Conservation (phyloP, 37 sponge, comb jelly and placozoan genomes). For the Amphimedon queenslandica region DNA sequence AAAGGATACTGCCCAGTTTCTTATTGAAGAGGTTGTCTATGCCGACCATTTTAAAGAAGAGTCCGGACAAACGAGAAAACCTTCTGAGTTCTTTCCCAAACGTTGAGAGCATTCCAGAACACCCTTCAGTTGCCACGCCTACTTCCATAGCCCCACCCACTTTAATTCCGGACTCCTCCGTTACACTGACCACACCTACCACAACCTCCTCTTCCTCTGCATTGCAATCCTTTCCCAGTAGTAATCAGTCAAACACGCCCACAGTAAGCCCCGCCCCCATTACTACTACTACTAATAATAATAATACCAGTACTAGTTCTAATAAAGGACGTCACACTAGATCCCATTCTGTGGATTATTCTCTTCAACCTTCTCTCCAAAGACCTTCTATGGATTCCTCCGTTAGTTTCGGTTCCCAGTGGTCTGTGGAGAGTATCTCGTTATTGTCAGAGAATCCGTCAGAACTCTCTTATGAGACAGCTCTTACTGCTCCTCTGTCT, state of each 20-base stretch:
- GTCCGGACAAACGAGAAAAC: neutral
- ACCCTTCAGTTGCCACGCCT: neutral
- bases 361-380: neutral
- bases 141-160: neutral
- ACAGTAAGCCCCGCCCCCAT: neutral
- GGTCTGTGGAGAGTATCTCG: neutral
- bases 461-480: neutral
- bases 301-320: neutral
- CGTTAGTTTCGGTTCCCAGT: neutral
- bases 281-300: too few species aligned
- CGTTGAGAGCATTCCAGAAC: neutral
- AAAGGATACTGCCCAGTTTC: neutral
- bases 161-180: neutral
- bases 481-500: neutral
- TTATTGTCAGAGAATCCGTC: neutral
- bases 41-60: neutral
- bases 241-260: neutral
- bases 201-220: neutral
- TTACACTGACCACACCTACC: neutral
- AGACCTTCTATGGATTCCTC: neutral
- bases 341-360: neutral
- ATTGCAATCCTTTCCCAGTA: neutral
- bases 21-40: neutral
- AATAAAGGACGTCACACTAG: neutral
- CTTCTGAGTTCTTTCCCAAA: neutral